Evolutionary conservation across 2,113 vertebrate genomes (phyloP).

Genomic region (Apteryx mantelli): DNA sequence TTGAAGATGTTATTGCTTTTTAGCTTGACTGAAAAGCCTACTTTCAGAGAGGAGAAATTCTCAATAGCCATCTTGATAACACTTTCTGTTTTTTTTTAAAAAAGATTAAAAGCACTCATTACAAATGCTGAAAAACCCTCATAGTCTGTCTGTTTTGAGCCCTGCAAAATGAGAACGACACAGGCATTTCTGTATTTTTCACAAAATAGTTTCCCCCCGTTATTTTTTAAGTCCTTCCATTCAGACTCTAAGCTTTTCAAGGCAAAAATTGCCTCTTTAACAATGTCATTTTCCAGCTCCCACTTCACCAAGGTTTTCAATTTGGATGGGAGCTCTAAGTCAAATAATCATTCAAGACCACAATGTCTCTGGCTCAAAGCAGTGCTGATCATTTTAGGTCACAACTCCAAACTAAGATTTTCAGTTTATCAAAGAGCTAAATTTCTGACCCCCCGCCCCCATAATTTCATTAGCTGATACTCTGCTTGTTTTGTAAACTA

Average conservation of each 20-base stretch:
- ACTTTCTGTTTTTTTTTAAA: not conserved
- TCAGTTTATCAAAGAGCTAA: not conserved
- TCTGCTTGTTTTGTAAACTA: not conserved
- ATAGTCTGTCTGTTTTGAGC: not conserved
- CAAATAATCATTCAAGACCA: slow-evolving; percentile 48
- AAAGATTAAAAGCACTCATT: slow-evolving; percentile 34
- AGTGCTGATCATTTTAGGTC: slow-evolving; percentile 1
- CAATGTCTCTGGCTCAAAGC: slow-evolving; percentile 20
- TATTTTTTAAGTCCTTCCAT: slow-evolving; percentile 41
- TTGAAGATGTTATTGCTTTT: slow-evolving; percentile 57
- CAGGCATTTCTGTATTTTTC: not conserved
- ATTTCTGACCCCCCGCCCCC: not conserved
- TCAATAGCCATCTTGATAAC: slow-evolving; percentile 12
- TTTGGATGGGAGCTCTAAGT: slow-evolving; percentile 42
- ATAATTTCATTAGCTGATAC: not conserved
- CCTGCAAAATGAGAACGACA: slow-evolving; percentile 16
- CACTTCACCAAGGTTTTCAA: slow-evolving; percentile 38
- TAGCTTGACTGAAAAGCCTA: slow-evolving; percentile 39
- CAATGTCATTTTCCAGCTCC: slow-evolving; percentile 44
- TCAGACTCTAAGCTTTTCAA: slow-evolving; percentile 56
- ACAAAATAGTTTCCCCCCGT: not conserved
- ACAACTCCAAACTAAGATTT: not conserved
- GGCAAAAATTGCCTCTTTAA: slow-evolving; percentile 59
- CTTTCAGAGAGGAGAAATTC: slow-evolving; percentile 30
- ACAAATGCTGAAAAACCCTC: slow-evolving; percentile 11